phyloP scores from a whole-genome alignment of 2,797 vertebrate species.

The Epinephelus awoara region DNA sequence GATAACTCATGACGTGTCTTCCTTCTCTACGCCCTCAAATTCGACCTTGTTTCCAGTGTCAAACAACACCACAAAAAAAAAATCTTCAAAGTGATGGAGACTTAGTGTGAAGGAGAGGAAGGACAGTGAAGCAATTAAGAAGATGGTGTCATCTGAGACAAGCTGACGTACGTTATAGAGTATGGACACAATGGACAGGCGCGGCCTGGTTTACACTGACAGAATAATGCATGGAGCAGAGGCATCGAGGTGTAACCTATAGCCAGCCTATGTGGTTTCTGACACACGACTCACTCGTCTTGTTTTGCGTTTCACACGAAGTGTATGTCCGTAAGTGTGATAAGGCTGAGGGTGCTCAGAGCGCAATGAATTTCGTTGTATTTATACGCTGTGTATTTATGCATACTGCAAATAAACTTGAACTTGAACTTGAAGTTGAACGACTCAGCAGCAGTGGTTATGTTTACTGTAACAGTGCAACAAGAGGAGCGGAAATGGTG shows the following conservation, averaged over 20 bases:
- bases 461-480: slow-evolving; percentile 2
- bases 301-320: no score
- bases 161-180: slow-evolving; percentile 45
- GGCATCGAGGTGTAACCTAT: slow-evolving; percentile 28
- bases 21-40: slow-evolving; percentile 7
- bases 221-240: slow-evolving; percentile 72
- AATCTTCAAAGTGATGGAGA: slow-evolving; percentile 6
- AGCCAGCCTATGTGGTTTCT: slow-evolving; percentile 17
- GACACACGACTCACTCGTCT: slow-evolving; percentile 1
- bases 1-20: neutral
- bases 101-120: slow-evolving; percentile 4
- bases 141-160: slow-evolving; percentile 77
- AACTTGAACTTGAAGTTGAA: no score
- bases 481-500: neutral
- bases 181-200: slow-evolving; percentile 53
- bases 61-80: slow-evolving; percentile 29
- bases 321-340: no score
- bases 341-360: no score
- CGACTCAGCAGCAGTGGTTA: slow-evolving; percentile 1
- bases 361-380: no score
- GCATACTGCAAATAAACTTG: no score
- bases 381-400: no score
- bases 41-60: slow-evolving; percentile 26
- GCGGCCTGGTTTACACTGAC: slow-evolving; percentile 46
- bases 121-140: slow-evolving; percentile 55